These are phyloP conservation scores for Planiliza haematocheilus DNA, from an alignment of 2,113 vertebrate genomes.

Conservation along the genomic window DNA sequence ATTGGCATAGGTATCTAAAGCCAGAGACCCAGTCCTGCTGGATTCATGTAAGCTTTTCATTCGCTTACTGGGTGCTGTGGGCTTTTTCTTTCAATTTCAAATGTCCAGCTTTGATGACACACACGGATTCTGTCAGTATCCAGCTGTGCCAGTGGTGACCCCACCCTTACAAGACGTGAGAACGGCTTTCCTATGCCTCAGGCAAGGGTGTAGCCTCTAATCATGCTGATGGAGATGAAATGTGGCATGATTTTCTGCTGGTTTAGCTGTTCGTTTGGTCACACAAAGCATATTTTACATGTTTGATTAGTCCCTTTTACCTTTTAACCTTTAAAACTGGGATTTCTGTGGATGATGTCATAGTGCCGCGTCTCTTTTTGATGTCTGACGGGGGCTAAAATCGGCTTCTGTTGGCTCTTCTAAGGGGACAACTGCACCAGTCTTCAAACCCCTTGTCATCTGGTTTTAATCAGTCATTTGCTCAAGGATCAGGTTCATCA, in stretches of 20 bases:
- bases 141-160: conserved; percentile 68
- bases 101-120: conserved; percentile 47
- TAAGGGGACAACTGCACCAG: background rate
- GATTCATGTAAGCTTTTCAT: conserved; percentile 51
- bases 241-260: conserved; percentile 53
- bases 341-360: conserved; percentile 34
- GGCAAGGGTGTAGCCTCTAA: conserved; percentile 65
- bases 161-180: conserved; percentile 65
- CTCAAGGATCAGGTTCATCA: conserved; percentile 21
- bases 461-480: conserved; percentile 33
- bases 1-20: conserved; percentile 53
- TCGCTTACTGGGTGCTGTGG: conserved; percentile 43
- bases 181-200: conserved; percentile 54
- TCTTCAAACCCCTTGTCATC: conserved; percentile 10
- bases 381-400: conserved; percentile 30
- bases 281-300: conserved; percentile 41
- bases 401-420: conserved; percentile 3
- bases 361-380: conserved; percentile 31
- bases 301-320: conserved; percentile 26
- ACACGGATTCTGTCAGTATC: conserved; percentile 33
- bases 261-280: conserved; percentile 54
- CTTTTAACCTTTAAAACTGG: conserved; percentile 22
- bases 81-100: conserved; percentile 52
- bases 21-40: conserved; percentile 49
- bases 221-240: conserved; percentile 68